These are phyloP conservation scores for Nasonia oneida DNA, from an alignment of 2,888 invertebrate species.

Conservation along the genomic window DNA sequence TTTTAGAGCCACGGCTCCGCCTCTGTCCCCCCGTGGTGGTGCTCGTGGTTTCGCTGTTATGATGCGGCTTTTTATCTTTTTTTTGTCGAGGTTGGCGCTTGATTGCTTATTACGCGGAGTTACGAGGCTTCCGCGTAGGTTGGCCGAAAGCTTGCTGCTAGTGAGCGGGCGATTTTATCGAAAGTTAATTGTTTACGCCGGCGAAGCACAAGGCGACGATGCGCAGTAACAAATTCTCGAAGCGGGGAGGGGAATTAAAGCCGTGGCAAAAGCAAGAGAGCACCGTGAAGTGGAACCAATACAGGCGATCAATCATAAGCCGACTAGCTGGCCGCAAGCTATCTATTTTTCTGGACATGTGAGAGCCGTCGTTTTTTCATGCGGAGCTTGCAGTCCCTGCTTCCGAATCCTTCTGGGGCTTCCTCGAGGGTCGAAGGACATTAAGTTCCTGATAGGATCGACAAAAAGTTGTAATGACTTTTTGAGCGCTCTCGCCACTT, in stretches of 20 bases:
- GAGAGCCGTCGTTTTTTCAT: conserved; percentile 76
- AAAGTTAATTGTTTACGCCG: neutral
- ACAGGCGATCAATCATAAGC: conserved; percentile 77
- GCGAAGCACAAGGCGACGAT: conserved; percentile 33
- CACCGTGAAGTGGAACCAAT: conserved; percentile 67
- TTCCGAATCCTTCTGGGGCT: conserved; percentile 71
- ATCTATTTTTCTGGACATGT: conserved; percentile 77
- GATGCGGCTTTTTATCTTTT: neutral
- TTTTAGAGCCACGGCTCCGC: conserved; percentile 66
- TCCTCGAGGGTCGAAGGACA: conserved; percentile 75
- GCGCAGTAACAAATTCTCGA: conserved; percentile 26
- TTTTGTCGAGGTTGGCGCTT: neutral
- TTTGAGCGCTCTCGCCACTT: conserved; percentile 70
- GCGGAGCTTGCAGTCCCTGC: conserved; percentile 66
- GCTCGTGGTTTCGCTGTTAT: neutral
- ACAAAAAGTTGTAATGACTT: conserved; percentile 78
- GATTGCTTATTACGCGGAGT: conserved; percentile 2
- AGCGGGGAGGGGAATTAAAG: neutral
- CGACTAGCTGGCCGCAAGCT: conserved; percentile 64
- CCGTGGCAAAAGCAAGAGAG: conserved; percentile 4
- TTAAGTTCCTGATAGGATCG: conserved; percentile 77
- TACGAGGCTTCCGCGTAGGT: neutral
- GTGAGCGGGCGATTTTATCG: neutral
- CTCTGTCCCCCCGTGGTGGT: conserved; percentile 21
- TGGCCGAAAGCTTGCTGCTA: neutral